phyloP scores from a whole-genome alignment of 2,113 vertebrate species.

The Hippocampus barbouri region DNA sequence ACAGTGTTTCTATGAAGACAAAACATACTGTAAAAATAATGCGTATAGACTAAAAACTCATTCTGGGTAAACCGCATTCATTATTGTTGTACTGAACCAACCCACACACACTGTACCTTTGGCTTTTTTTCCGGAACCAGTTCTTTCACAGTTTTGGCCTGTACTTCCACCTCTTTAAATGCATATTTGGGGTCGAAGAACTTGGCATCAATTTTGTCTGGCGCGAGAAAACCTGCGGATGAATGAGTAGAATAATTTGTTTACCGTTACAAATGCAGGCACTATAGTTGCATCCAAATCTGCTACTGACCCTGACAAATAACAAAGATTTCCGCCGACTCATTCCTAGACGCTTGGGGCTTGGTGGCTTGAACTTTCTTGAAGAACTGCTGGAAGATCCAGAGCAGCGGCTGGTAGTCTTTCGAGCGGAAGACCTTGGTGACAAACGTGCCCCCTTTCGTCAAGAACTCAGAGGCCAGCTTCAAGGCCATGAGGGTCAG shows the following conservation, averaged over 20 bases:
- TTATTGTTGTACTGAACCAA: not conserved
- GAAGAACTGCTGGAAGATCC: constrained; percentile 98
- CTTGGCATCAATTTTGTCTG: constrained; percentile 91
- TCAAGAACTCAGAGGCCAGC: constrained; percentile 87
- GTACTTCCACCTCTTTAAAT: constrained; percentile 93
- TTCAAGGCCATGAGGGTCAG: constrained; percentile 91
- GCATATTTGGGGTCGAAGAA: constrained; percentile 96
- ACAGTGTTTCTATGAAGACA: not conserved
- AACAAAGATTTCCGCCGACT: constrained; percentile 97
- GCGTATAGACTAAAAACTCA: not conserved
- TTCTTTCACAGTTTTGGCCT: constrained; percentile 86
- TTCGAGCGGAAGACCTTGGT: constrained; percentile 96
- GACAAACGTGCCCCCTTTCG: constrained; percentile 89
- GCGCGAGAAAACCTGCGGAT: constrained; percentile 84
- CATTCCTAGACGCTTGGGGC: constrained; percentile 91
- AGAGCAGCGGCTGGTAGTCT: constrained; percentile 92
- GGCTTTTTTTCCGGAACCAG: constrained; percentile 86
- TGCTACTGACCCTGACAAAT: constrained; percentile 84
- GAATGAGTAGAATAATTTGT: not conserved
- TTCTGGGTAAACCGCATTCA: not conserved
- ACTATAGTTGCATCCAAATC: not conserved
- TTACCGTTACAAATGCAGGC: too few species aligned
- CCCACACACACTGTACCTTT: constrained; percentile 70
- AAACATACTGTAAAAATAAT: not conserved
- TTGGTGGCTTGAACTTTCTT: constrained; percentile 92